These are phyloP conservation scores for Chymomyza fuscimana DNA, from an alignment of 2,888 invertebrate genomes.

Conservation along the genomic window DNA sequence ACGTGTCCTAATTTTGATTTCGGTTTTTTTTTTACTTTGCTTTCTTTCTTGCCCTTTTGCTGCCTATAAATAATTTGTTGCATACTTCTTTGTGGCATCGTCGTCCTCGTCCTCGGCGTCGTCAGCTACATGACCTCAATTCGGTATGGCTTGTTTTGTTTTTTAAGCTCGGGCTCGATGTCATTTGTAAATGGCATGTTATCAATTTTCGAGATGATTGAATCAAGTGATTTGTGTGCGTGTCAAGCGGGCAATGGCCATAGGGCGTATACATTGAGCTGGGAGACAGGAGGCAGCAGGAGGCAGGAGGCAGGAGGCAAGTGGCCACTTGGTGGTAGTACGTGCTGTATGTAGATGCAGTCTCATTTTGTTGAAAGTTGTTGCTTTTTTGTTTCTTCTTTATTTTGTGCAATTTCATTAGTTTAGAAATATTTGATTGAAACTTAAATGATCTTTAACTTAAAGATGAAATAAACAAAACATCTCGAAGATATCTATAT, in stretches of 20 bases:
- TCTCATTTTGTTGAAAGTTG: too few relatives aligned
- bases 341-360: not conserved
- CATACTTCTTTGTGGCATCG: slow-evolving; percentile 50
- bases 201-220: slow-evolving; percentile 79
- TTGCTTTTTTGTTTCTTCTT: too few relatives aligned
- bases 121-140: slow-evolving; percentile 29
- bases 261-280: not conserved
- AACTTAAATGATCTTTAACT: too few relatives aligned
- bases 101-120: slow-evolving; percentile 5
- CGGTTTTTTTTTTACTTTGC: slow-evolving; percentile 18
- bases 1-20: slow-evolving; percentile 78
- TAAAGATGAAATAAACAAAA: too few relatives aligned
- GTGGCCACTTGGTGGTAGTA: not conserved
- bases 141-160: slow-evolving; percentile 29
- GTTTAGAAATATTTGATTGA: too few relatives aligned
- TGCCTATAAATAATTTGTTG: slow-evolving; percentile 67
- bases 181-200: slow-evolving; percentile 79
- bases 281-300: too few relatives aligned
- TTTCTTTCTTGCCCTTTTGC: slow-evolving; percentile 24
- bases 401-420: too few relatives aligned
- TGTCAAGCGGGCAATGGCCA: slow-evolving; percentile 48
- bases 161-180: slow-evolving; percentile 51
- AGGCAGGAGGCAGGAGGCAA: not conserved
- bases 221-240: slow-evolving; percentile 77
- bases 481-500: too few relatives aligned